A percentile compares a stretch with the other conserved stretches of the same genome.
These are phyloP conservation scores for Rotaria macrura DNA, from an alignment of 2,888 invertebrate genomes.

Conservation along the genomic window DNA sequence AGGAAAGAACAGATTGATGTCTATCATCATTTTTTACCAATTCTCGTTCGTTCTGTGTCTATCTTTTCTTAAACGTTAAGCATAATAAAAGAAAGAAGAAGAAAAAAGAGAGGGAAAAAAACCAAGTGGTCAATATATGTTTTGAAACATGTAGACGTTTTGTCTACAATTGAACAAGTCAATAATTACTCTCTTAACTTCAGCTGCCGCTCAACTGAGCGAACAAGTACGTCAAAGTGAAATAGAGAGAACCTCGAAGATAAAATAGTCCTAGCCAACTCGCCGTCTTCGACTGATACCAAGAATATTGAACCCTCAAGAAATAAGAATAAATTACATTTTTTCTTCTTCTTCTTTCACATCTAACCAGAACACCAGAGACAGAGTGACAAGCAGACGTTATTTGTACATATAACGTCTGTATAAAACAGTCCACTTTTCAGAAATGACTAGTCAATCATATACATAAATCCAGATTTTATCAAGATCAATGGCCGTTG, in stretches of 20 bases:
- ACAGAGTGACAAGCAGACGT: neutral
- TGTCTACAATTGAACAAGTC: neutral
- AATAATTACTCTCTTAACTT: slow-evolving; percentile 4
- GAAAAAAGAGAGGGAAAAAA: neutral
- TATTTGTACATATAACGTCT: neutral
- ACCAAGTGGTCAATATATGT: neutral
- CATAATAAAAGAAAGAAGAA: neutral
- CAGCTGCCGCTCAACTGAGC: neutral
- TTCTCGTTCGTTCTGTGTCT: neutral
- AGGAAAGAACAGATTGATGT: neutral
- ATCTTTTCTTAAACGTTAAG: neutral
- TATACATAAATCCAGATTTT: neutral
- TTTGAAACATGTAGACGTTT: neutral
- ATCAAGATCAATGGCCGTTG: neutral
- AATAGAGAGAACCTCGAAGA: neutral
- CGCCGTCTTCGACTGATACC: neutral
- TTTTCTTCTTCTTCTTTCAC: neutral
- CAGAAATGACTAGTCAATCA: neutral
- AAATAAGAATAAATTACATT: neutral
- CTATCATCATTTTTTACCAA: neutral
- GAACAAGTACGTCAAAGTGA: neutral
- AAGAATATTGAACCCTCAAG: neutral
- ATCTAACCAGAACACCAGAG: neutral
- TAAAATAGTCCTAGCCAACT: neutral
- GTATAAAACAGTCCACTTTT: neutral